Conservation (phyloP, 2,888 invertebrate genomes). For the Branchellion lobata region DNA sequence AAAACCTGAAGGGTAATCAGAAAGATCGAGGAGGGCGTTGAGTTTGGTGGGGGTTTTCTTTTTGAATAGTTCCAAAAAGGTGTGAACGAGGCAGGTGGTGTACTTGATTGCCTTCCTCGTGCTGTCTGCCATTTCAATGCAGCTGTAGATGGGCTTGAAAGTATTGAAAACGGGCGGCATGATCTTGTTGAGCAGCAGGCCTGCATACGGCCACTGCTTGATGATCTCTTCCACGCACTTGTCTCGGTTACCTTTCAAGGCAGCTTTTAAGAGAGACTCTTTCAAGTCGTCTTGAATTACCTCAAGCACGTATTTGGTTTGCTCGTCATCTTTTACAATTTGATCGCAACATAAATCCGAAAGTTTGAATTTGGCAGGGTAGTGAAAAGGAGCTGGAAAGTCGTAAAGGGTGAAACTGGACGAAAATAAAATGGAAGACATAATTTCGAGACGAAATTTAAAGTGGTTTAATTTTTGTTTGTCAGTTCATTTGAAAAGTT, state of each 20-base stretch:
- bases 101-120: constrained; percentile 56
- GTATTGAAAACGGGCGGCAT: constrained; percentile 56
- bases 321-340: constrained; percentile 55
- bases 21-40: constrained; percentile 56
- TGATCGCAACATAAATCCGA: constrained; percentile 55
- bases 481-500: too few relatives aligned
- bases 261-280: constrained; percentile 56
- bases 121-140: constrained; percentile 53
- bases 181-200: constrained; percentile 55
- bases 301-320: constrained; percentile 53
- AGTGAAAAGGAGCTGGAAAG: constrained; percentile 18
- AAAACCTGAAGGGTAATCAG: constrained; percentile 60
- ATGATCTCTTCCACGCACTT: constrained; percentile 57
- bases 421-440: constrained; percentile 24
- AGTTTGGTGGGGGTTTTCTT: constrained; percentile 55
- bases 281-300: constrained; percentile 54
- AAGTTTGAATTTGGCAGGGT: constrained; percentile 51
- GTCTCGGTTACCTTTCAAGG: constrained; percentile 55
- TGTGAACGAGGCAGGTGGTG: constrained; percentile 58
- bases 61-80: constrained; percentile 58
- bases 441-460: background rate
- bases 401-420: constrained; percentile 38
- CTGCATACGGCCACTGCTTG: constrained; percentile 56
- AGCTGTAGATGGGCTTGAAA: constrained; percentile 54
- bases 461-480: background rate